A percentile compares a stretch with the other conserved stretches of the same genome.
Conservation (phyloP, 2,797 vertebrate species). For the Poecilia velifera region DNA sequence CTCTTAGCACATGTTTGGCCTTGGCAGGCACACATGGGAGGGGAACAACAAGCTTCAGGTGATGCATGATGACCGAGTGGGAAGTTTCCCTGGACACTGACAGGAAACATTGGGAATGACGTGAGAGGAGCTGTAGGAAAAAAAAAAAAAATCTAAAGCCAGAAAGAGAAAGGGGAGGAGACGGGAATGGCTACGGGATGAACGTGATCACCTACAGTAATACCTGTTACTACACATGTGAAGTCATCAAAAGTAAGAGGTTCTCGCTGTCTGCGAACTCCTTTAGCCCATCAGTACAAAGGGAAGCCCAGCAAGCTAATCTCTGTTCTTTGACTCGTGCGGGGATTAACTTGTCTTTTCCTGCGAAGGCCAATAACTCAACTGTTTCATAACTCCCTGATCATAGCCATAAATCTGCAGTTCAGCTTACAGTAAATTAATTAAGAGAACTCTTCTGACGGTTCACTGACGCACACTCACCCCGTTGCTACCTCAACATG, state of each 20-base stretch:
- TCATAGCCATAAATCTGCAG: background rate
- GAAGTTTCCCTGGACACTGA: constrained; percentile 13
- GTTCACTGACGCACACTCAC: background rate
- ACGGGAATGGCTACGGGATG: constrained; percentile 59
- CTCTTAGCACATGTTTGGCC: constrained; percentile 53
- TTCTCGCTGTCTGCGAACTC: background rate
- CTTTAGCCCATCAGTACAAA: background rate
- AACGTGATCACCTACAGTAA: constrained; percentile 46
- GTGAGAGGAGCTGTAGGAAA: background rate
- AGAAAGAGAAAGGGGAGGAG: background rate
- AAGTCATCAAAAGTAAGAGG: constrained; percentile 10
- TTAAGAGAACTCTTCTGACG: background rate
- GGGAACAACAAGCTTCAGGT: constrained; percentile 21
- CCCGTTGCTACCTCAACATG: background rate
- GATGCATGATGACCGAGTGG: background rate
- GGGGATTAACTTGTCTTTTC: background rate
- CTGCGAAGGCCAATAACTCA: background rate
- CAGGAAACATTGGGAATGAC: background rate
- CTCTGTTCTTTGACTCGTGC: background rate
- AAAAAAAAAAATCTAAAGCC: background rate
- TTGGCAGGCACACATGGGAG: constrained; percentile 19
- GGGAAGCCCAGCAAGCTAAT: background rate
- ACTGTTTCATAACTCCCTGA: background rate
- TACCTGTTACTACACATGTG: constrained; percentile 59
- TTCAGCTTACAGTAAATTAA: background rate